Conservation (phyloP, 2,113 vertebrate species). For the Erythrolamprus reginae region DNA sequence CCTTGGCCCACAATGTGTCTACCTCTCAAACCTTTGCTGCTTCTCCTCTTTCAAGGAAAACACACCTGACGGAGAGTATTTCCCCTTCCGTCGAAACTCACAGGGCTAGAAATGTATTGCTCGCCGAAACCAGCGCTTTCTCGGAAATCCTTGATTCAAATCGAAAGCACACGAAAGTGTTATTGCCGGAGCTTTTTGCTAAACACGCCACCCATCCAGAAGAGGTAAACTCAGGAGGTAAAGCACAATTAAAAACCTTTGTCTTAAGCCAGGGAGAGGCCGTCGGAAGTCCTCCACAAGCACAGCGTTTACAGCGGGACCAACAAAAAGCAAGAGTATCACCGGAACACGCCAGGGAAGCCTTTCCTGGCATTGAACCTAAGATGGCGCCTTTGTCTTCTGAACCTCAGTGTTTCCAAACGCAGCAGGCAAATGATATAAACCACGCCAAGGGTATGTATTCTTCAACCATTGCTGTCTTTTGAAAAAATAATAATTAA, state of each 20-base stretch:
- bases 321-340: constrained; percentile 12
- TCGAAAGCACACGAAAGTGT: constrained; percentile 44
- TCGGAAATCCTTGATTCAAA: constrained; percentile 55
- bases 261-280: constrained; percentile 22
- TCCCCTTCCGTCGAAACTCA: constrained; percentile 47
- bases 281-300: constrained; percentile 40
- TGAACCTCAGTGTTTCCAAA: constrained; percentile 52
- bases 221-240: constrained; percentile 22
- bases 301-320: constrained; percentile 25
- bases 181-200: constrained; percentile 45
- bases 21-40: constrained; percentile 73
- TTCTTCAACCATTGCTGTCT: neutral
- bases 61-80: constrained; percentile 21
- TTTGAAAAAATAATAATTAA: no score
- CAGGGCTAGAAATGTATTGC: constrained; percentile 27
- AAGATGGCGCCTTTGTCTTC: constrained; percentile 46
- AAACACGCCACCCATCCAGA: constrained; percentile 22
- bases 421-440: constrained; percentile 52
- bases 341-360: constrained; percentile 41
- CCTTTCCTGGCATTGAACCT: constrained; percentile 47
- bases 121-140: constrained; percentile 34
- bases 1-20: constrained; percentile 65
- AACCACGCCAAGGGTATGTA: constrained; percentile 64
- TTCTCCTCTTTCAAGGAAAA: constrained; percentile 21
- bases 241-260: constrained; percentile 26